A percentile compares a stretch with the other conserved stretches of the same genome.
These are phyloP conservation scores for Acromyrmex heyeri DNA, from an alignment of 1,140 invertebrate species.

Conservation along the genomic window DNA sequence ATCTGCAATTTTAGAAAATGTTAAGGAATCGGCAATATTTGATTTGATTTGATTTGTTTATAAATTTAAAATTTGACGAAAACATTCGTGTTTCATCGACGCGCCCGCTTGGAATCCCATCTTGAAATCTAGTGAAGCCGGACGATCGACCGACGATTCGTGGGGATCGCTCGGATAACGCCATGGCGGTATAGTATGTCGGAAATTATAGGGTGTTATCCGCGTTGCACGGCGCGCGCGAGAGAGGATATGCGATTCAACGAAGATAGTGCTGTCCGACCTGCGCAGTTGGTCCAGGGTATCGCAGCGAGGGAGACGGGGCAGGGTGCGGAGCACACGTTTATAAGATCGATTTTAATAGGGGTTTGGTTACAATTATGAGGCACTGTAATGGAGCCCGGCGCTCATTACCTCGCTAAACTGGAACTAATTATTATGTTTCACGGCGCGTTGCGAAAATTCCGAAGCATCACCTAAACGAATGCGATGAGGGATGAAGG, in stretches of 20 bases:
- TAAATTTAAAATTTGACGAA: conserved; percentile 25
- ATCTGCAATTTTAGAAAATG: not conserved
- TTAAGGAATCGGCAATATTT: not conserved
- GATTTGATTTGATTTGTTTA: not conserved
- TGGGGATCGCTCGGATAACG: conserved; percentile 81
- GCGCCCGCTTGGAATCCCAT: conserved; percentile 69
- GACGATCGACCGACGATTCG: conserved; percentile 76
- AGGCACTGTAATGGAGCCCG: conserved; percentile 73
- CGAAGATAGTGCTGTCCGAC: conserved; percentile 77
- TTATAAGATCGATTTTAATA: conserved; percentile 82
- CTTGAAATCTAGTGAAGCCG: conserved; percentile 81
- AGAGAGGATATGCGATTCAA: conserved; percentile 82
- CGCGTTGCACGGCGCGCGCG: conserved; percentile 73
- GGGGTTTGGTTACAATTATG: conserved; percentile 81
- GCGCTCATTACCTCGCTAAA: conserved; percentile 79
- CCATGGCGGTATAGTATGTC: conserved; percentile 82
- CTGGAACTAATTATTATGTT: conserved; percentile 81
- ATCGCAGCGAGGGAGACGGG: not conserved
- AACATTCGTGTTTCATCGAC: not conserved
- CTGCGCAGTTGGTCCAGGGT: conserved; percentile 39
- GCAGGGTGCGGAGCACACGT: conserved; percentile 67
- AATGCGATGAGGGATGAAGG: not conserved
- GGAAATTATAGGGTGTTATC: conserved; percentile 85
- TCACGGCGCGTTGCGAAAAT: conserved; percentile 77
- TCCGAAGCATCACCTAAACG: conserved; percentile 51